Conservation (phyloP, 2,113 vertebrate species). For the Callospermophilus lateralis region DNA sequence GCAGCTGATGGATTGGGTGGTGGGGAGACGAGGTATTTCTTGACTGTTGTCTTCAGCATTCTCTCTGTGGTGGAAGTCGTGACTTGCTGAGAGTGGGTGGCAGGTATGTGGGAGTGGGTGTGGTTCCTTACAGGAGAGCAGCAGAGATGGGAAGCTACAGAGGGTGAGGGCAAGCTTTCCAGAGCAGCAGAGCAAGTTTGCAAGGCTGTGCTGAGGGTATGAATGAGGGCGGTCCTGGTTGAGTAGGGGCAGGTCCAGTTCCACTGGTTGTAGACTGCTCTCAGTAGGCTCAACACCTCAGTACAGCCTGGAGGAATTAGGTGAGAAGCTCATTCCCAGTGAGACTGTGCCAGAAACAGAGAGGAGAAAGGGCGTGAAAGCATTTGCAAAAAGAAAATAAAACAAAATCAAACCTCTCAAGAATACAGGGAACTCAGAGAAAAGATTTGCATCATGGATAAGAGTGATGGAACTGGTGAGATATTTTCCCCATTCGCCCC, state of each 20-base stretch:
- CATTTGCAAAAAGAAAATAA: background rate
- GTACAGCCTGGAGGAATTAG: background rate
- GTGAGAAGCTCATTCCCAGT: background rate
- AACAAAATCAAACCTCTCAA: background rate
- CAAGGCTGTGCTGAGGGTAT: background rate
- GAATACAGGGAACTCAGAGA: background rate
- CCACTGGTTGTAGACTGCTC: background rate
- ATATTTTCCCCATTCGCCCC: background rate
- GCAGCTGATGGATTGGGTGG: background rate
- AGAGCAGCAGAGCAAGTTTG: background rate
- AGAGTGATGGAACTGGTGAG: background rate
- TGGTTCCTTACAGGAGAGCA: background rate
- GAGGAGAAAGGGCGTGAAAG: background rate
- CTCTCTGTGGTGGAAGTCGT: background rate
- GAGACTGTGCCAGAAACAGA: background rate
- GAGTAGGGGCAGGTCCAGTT: background rate
- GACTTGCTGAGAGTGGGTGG: slow-evolving; percentile 14
- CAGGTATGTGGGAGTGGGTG: background rate
- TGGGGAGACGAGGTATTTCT: background rate
- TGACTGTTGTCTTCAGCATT: slow-evolving; percentile 24
- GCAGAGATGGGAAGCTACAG: background rate
- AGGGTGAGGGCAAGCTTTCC: background rate
- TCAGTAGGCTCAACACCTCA: background rate
- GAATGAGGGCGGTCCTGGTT: rapidly evolving
- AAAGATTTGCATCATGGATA: background rate